Evolutionary conservation across 2,888 invertebrate genomes (phyloP).

Genomic region (Drepana falcataria): DNA sequence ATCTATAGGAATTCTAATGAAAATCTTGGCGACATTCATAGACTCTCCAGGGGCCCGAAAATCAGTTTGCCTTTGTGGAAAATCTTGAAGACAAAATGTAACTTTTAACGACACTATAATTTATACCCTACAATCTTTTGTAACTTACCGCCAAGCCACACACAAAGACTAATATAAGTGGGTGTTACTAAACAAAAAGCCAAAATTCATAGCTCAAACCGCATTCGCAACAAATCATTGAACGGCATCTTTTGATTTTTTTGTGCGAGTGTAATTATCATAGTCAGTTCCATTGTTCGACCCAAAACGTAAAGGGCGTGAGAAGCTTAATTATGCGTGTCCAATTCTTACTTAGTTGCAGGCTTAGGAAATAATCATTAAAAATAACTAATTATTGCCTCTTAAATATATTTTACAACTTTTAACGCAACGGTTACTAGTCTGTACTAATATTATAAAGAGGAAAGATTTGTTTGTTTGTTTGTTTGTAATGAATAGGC

Average conservation of each 20-base stretch:
- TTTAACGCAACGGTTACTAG: too few relatives aligned
- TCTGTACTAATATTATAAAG: too few relatives aligned
- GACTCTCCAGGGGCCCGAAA: too few relatives aligned
- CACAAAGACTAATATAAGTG: not conserved
- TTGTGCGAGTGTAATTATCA: conserved; percentile 11
- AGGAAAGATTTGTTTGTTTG: too few relatives aligned
- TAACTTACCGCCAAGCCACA: not conserved
- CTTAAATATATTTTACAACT: too few relatives aligned
- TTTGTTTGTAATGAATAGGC: too few relatives aligned
- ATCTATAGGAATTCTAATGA: too few relatives aligned
- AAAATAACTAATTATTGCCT: not conserved
- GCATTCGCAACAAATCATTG: conserved; percentile 16
- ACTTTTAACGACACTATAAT: too few relatives aligned
- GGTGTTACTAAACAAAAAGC: conserved; percentile 19
- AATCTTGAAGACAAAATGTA: too few relatives aligned
- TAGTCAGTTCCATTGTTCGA: conserved; percentile 29
- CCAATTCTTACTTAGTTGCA: conserved; percentile 21
- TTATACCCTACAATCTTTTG: too few relatives aligned
- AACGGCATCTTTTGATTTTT: conserved; percentile 5
- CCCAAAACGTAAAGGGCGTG: conserved; percentile 21
- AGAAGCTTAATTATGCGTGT: conserved; percentile 29
- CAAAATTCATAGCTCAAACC: conserved; percentile 24
- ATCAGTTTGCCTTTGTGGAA: too few relatives aligned
- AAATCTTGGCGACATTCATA: too few relatives aligned
- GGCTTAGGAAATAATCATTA: not conserved